Conservation (phyloP, 2,113 vertebrate species). For the Origma solitaria region DNA sequence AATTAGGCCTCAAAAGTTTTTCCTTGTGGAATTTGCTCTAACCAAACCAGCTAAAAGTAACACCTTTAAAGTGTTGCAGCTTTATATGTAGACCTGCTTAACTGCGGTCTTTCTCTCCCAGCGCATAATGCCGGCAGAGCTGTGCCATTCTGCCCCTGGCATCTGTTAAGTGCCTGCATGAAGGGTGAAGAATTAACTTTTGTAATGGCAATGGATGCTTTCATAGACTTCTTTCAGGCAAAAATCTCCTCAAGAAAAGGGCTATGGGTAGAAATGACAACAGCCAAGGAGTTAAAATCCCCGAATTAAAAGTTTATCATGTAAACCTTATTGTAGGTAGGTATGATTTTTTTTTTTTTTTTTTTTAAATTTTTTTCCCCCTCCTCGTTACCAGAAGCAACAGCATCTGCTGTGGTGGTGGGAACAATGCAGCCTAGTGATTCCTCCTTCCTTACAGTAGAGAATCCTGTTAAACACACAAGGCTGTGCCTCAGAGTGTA, state of each 20-base stretch:
- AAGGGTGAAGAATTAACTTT: conserved; percentile 64
- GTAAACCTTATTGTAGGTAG: conserved; percentile 10
- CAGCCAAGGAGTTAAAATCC: conserved; percentile 10
- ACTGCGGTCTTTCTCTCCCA: conserved; percentile 31
- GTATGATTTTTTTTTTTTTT: background rate
- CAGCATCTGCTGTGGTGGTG: conserved; percentile 62
- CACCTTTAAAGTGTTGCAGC: conserved; percentile 55
- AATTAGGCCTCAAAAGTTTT: background rate
- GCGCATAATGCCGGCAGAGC: conserved; percentile 46
- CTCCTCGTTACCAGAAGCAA: conserved; percentile 46
- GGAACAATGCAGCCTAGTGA: conserved; percentile 67
- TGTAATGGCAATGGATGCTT: conserved; percentile 62
- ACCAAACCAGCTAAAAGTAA: conserved; percentile 27
- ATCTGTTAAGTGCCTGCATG: conserved; percentile 71
- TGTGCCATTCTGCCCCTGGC: conserved; percentile 70
- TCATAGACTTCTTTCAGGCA: conserved; percentile 59
- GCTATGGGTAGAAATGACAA: background rate
- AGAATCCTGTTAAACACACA: conserved; percentile 66
- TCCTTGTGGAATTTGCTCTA: background rate
- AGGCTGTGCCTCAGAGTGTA: conserved; percentile 61
- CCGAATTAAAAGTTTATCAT: background rate
- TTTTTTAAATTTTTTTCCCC: background rate
- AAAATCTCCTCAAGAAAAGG: conserved; percentile 51
- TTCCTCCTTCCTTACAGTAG: conserved; percentile 63
- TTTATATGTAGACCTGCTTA: conserved; percentile 52